Conservation (phyloP, 2,797 vertebrate genomes). For the Mormyrus hasselquistii region DNA sequence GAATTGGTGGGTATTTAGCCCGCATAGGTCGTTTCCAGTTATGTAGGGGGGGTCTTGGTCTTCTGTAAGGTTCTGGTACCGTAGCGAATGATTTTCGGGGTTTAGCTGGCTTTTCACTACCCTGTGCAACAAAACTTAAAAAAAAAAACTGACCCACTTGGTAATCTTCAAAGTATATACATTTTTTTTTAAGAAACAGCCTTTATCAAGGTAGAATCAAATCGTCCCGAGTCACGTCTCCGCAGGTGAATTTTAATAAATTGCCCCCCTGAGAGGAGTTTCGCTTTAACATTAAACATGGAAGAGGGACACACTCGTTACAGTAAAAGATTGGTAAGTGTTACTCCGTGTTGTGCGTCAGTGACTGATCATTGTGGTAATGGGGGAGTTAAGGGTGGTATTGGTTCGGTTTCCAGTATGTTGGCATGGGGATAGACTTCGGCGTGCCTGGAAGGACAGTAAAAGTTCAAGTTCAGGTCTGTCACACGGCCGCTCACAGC, state of each 20-base stretch:
- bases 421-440: conserved; percentile 22
- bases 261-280: not conserved
- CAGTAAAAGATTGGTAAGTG: conserved; percentile 92
- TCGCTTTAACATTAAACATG: conserved; percentile 45
- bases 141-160: not conserved
- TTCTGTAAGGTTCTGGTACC: not conserved
- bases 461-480: not conserved
- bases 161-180: not conserved
- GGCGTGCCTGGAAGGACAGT: not conserved
- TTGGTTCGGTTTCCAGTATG: not conserved
- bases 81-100: not conserved
- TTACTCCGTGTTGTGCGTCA: not conserved
- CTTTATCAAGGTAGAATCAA: not conserved
- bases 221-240: not conserved
- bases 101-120: not conserved
- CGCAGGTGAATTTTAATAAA: not conserved
- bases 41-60: not conserved
- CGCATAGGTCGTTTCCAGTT: not conserved
- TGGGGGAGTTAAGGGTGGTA: not conserved
- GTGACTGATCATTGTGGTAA: not conserved
- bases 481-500: not conserved
- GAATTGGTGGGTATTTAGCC: not conserved
- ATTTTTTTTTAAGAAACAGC: not conserved
- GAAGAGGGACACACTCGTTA: conserved; percentile 83
- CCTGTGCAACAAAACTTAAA: not conserved